Evolutionary conservation across 2,113 vertebrate genomes (phyloP).

Genomic region (Potamarius usumacintae): DNA sequence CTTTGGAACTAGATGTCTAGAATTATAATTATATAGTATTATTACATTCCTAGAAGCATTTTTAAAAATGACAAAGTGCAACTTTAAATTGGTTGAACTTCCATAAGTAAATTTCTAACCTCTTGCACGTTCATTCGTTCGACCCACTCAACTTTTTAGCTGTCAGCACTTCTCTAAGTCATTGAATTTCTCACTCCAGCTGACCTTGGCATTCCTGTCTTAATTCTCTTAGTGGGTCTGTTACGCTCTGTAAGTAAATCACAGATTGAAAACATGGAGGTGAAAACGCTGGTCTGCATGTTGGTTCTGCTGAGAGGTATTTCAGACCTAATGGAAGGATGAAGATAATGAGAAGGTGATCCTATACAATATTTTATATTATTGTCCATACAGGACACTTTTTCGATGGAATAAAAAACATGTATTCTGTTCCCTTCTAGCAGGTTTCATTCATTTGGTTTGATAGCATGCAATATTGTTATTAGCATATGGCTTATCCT

Average conservation of each 20-base stretch:
- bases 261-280: constrained; percentile 60
- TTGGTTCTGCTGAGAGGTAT: constrained; percentile 10
- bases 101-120: neutral
- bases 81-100: neutral
- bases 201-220: constrained; percentile 49
- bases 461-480: too few relatives aligned
- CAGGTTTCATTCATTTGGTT: too few relatives aligned
- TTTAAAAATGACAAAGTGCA: neutral
- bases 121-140: too few relatives aligned
- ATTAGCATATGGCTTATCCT: too few relatives aligned
- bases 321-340: constrained; percentile 21
- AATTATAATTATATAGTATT: neutral
- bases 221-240: constrained; percentile 11
- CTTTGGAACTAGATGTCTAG: neutral
- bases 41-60: neutral
- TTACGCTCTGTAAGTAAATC: constrained; percentile 52
- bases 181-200: constrained; percentile 40
- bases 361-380: neutral
- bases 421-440: too few relatives aligned
- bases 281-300: neutral
- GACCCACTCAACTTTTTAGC: neutral
- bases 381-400: too few relatives aligned
- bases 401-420: too few relatives aligned
- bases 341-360: neutral
- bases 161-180: constrained; percentile 19